phyloP scores from a whole-genome alignment of 2,888 invertebrate species.

The Scrobipalpa atriplicella region DNA sequence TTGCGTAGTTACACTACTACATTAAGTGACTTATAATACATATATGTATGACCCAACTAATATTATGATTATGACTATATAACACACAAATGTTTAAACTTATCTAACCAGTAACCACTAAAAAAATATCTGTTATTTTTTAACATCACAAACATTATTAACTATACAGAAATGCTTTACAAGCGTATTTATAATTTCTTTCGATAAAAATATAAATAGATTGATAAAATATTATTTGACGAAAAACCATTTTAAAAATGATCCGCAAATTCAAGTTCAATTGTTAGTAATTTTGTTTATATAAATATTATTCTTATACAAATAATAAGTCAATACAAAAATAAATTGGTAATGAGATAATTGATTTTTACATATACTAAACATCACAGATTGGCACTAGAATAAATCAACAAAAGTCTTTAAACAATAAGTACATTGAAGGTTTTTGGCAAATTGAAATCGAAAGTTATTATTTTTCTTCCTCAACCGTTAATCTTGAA shows the following conservation, averaged over 20 bases:
- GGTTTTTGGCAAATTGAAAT: no score
- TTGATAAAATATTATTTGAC: no score
- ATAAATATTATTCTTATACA: no score
- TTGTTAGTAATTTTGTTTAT: no score
- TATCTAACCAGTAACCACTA: slow-evolving; percentile 15
- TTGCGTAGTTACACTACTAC: no score
- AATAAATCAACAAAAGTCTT: slow-evolving; percentile 31
- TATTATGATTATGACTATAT: background rate
- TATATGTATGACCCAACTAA: no score
- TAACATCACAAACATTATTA: slow-evolving; percentile 26
- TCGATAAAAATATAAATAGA: background rate
- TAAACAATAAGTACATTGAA: no score
- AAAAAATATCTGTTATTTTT: slow-evolving; percentile 25
- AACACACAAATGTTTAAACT: slow-evolving; percentile 3
- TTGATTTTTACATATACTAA: slow-evolving; percentile 2
- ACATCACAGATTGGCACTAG: slow-evolving; percentile 62
- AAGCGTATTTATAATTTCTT: background rate
- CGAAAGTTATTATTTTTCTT: no score
- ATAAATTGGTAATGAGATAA: background rate
- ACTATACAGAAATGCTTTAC: slow-evolving; percentile 19
- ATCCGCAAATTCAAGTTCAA: no score
- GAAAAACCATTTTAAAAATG: no score
- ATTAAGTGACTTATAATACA: no score
- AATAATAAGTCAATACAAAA: background rate
- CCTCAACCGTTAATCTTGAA: no score